Percentiles rank a stretch among this genome's conserved stretches.
Conservation (phyloP, 2,888 invertebrate species). For the Electrophaes corylata region DNA sequence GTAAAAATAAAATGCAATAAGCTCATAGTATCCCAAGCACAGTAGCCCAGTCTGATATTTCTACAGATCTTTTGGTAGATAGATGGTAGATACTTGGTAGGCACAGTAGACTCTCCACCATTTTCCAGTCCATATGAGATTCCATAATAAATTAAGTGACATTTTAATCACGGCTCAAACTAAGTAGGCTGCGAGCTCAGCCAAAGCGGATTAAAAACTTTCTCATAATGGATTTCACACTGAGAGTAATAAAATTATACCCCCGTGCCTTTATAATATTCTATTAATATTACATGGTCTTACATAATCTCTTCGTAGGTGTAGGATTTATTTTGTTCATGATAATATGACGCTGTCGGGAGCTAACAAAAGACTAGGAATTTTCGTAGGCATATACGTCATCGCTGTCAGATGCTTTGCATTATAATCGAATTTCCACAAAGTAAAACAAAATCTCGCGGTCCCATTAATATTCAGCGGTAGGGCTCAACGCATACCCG, state of each 20-base stretch:
- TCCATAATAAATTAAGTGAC: constrained; percentile 47
- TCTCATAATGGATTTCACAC: constrained; percentile 51
- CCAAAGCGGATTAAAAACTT: constrained; percentile 52
- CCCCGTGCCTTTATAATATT: constrained; percentile 26
- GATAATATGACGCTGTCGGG: not conserved
- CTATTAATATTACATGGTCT: constrained; percentile 28
- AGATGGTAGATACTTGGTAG: too few species aligned
- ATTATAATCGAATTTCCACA: constrained; percentile 82
- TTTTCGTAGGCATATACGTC: constrained; percentile 27
- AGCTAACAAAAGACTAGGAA: constrained; percentile 18
- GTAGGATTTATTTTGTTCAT: not conserved
- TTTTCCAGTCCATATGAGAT: constrained; percentile 39
- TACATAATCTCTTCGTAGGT: constrained; percentile 19
- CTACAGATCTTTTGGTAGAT: too few species aligned
- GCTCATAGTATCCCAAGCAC: too few species aligned
- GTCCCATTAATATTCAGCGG: constrained; percentile 82
- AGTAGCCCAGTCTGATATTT: too few species aligned
- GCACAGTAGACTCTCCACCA: constrained; percentile 1
- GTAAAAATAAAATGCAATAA: too few species aligned
- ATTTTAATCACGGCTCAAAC: constrained; percentile 44
- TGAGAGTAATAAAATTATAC: constrained; percentile 47
- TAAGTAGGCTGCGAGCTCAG: constrained; percentile 43
- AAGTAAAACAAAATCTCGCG: constrained; percentile 83
- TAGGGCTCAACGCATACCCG: constrained; percentile 80
- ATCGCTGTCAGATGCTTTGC: constrained; percentile 69